phyloP scores from a whole-genome alignment of 1,140 invertebrate genomes.

The Lamellibrachia luymesi region DNA sequence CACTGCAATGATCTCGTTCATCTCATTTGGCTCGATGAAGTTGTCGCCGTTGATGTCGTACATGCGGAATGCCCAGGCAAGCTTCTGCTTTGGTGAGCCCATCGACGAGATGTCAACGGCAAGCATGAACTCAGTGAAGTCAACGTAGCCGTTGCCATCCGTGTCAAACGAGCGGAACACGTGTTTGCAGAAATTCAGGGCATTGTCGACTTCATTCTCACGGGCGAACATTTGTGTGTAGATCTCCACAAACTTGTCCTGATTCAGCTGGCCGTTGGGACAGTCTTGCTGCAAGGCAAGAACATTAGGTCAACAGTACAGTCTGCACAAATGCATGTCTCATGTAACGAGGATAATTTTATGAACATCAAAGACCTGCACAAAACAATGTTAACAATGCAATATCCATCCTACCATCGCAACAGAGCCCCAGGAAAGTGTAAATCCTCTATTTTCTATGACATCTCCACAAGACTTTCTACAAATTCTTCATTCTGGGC shows the following conservation, averaged over 20 bases:
- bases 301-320: background rate
- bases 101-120: constrained; percentile 64
- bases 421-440: no score
- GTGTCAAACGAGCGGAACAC: constrained; percentile 31
- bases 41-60: constrained; percentile 99
- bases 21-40: constrained; percentile 91
- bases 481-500: background rate
- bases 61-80: constrained; percentile 96
- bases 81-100: constrained; percentile 95
- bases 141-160: constrained; percentile 30
- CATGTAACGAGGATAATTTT: background rate
- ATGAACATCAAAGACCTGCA: background rate
- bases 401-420: background rate
- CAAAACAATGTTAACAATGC: background rate
- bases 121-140: constrained; percentile 48
- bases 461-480: background rate
- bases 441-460: no score
- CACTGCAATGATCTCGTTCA: constrained; percentile 67
- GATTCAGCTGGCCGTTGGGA: constrained; percentile 93
- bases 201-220: constrained; percentile 29
- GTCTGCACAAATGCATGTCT: background rate
- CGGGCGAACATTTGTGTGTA: constrained; percentile 93
- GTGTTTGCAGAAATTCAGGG: constrained; percentile 30
- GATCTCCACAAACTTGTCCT: constrained; percentile 98
- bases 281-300: constrained; percentile 91